Evolutionary conservation across 2,888 invertebrate species (phyloP), one percentile per base, ranked within the genome.

Genomic region (Ophraella communa): DNA sequence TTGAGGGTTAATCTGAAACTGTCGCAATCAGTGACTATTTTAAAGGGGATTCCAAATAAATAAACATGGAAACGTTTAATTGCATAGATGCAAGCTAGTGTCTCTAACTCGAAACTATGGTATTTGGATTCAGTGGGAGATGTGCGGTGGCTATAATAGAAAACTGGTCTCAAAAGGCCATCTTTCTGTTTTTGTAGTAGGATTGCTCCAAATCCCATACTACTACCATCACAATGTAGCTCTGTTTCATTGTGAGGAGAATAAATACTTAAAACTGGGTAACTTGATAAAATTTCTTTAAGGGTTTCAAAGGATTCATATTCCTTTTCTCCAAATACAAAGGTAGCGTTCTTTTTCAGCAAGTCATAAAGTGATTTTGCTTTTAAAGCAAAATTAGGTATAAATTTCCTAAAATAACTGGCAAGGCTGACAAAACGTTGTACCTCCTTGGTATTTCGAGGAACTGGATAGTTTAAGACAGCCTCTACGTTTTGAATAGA

Each of bases 351-450:
- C 54, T 76, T 76, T 21, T 65, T 67, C 8, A 73, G 18, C n/a
- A 74, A 39, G 27, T 72, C 67, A 59, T 68, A 63, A 11, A 74
- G 49, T 14, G 76, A 75, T 62, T 63, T 61, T n/a, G 73, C 72
- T 5, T 71, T 66, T 14, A 64, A 35, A 4, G 71, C 54, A 62
- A 72, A 76, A 49, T 65, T 42, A n/a, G 53, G 39, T 5, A 76
- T 65, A 64, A 74, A 76, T 27, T 66, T 60, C 20, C 73, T 49
- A 62, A 76, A 76, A 61, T 73, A 76, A 33, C 66, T 66, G 24
- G 67, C 62, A 35, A 75, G 58, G 0, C 74, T 72, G 5, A 76
- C 8, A 62, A 76, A 74, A 3, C 65, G 56, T 8, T 69, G 70
- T 1, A 73, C 51, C 17, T 68, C 54, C n/a, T 63, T 65, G 1